Base-by-base conservation (phyloP, 2,797 vertebrate genomes). In the Limnodromus scolopaceus region DNA sequence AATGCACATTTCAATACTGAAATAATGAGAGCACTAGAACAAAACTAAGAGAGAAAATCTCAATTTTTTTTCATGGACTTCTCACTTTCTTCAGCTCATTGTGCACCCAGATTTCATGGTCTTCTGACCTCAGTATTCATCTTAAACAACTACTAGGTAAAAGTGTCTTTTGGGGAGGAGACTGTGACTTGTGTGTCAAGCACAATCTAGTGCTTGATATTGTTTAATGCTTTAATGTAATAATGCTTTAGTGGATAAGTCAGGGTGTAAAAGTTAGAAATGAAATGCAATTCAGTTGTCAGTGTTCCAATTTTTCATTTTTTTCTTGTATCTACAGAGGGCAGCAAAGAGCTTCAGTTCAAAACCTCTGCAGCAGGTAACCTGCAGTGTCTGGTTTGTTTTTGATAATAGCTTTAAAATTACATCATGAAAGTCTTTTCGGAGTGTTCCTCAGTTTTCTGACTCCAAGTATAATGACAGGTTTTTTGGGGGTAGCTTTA, bases 341-440 rank as follows among this genome's bases (percentile, higher is more conserved):
- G 98, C 98, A 98, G 98, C 98, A 98, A 97, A 98, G 96, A 98
- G 95, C 98, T 98, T 94, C 88, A 30, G 19, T 92, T 95, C 46
- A 68, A 92, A 95, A 75, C 28, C 15, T 63, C 49, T 57, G 61
- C 23, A 38, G 88, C 65, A 27, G 66, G 34, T 54, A 82, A 58
- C 38, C 34, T 64, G 27, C 41, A n/a, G 4, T 34, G 32, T 46
- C 68, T 89, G 66, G 10, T 54, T 92, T 78, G 57, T 36, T 38
- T 87, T 84, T 71, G 23, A 16, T 61, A 51, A 63, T 3, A 69
- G 66, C 76, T 92, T 92, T 93, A 65, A 95, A 93, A 81, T 70
- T 93, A 57, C 34, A 39, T 27, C 57, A 38, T 64, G 34, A 92
- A 92, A 87, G 55, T 66, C 61, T 84, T 87, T 92, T 68, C 64